Conservation (phyloP, 2,113 vertebrate genomes). For the Pogonocichla stellata region DNA sequence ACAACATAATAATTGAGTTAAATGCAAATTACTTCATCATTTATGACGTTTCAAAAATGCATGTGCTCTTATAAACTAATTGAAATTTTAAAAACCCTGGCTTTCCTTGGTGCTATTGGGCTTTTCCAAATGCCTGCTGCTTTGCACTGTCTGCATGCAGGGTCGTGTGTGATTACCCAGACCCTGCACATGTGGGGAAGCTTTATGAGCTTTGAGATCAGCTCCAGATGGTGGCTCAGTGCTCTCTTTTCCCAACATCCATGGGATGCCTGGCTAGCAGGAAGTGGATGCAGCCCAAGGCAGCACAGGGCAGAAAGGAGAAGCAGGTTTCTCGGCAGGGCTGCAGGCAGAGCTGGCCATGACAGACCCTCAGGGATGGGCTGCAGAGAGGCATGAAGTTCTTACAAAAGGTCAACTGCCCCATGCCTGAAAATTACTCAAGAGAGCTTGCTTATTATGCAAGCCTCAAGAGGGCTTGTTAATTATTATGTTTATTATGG, state of each 20-base stretch:
- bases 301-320: neutral
- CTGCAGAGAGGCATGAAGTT: neutral
- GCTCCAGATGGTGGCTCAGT: neutral
- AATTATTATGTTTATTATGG: neutral
- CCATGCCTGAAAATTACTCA: neutral
- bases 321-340: neutral
- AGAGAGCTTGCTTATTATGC: neutral
- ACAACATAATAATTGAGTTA: constrained; percentile 15
- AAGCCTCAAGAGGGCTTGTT: neutral
- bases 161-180: neutral
- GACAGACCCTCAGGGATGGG: neutral
- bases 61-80: neutral
- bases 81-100: neutral
- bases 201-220: neutral
- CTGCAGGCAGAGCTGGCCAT: neutral
- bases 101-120: neutral
- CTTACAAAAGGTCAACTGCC: neutral
- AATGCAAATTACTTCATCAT: constrained; percentile 8
- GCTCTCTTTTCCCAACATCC: neutral
- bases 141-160: neutral
- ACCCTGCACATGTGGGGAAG: neutral
- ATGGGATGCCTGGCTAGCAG: neutral
- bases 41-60: neutral
- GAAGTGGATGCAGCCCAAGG: neutral
- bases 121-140: neutral